Evolutionary conservation across 2,888 invertebrate genomes (phyloP).

Genomic region (Eupithecia abbreviata): DNA sequence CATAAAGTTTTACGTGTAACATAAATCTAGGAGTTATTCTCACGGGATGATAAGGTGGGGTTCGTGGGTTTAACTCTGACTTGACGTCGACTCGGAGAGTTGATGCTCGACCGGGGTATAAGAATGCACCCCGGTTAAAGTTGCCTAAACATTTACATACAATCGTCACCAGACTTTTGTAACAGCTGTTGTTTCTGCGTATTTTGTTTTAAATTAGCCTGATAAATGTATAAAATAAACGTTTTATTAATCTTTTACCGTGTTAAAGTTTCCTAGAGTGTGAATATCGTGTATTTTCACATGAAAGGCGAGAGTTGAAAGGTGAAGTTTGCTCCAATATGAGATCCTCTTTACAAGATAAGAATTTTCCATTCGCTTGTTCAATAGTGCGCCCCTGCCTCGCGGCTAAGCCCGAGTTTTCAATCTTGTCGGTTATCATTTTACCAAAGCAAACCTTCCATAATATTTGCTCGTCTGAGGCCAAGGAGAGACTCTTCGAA

Average conservation of each 20-base stretch:
- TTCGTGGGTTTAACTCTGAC: constrained; percentile 51
- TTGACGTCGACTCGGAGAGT: constrained; percentile 40
- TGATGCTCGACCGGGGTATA: constrained; percentile 44
- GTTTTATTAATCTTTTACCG: background rate
- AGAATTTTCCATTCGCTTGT: constrained; percentile 52
- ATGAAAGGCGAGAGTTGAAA: constrained; percentile 19
- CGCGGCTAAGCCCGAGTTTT: constrained; percentile 77
- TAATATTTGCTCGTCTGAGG: constrained; percentile 80
- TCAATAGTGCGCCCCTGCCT: constrained; percentile 65
- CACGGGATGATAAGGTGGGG: constrained; percentile 78
- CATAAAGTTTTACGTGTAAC: constrained; percentile 80
- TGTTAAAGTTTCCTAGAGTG: background rate
- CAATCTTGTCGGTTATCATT: constrained; percentile 83
- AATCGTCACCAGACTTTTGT: constrained; percentile 20
- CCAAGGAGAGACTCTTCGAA: constrained; percentile 78
- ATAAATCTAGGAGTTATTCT: constrained; percentile 81
- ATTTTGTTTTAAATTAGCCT: background rate
- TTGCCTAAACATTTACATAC: constrained; percentile 39
- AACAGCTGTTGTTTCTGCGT: constrained; percentile 6
- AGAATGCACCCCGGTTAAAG: constrained; percentile 32
- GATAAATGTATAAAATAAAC: background rate
- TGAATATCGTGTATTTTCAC: constrained; percentile 7
- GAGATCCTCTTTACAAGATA: constrained; percentile 50
- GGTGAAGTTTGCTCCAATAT: constrained; percentile 42
- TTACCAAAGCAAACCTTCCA: constrained; percentile 81